Conservation (phyloP, 2,888 invertebrate genomes). For the Gibbula magus region DNA sequence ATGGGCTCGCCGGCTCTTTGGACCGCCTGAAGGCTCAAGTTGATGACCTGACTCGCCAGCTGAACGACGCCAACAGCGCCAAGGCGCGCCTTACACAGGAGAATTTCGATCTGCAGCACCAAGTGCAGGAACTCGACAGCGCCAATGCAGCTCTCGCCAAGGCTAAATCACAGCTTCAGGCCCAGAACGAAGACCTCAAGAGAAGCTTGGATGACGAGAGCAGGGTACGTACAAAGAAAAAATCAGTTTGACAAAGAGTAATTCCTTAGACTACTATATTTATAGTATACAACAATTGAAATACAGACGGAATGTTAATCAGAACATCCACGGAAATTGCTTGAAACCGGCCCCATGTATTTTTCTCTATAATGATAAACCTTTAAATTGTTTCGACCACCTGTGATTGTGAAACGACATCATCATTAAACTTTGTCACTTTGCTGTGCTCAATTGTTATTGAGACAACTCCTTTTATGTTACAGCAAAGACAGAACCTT, state of each 20-base stretch:
- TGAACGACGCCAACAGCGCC: constrained; percentile 72
- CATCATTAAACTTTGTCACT: no score
- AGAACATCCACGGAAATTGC: no score
- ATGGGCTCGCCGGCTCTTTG: constrained; percentile 85
- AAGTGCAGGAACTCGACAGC: constrained; percentile 92
- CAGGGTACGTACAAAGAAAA: constrained; percentile 66
- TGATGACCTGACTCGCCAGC: constrained; percentile 95
- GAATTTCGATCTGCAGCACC: constrained; percentile 79
- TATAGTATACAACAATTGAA: no score
- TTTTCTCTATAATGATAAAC: no score
- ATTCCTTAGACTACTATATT: no score
- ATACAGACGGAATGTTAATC: no score
- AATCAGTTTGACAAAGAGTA: no score
- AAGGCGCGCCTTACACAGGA: constrained; percentile 94
- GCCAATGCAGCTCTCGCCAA: constrained; percentile 98
- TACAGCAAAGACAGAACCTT: constrained; percentile 72
- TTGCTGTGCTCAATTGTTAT: no score
- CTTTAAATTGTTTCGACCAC: no score
- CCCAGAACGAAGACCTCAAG: constrained; percentile 71
- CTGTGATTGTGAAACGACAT: no score
- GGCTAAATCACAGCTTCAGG: constrained; percentile 79
- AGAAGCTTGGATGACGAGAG: constrained; percentile 72
- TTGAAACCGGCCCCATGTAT: no score
- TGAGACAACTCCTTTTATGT: constrained; percentile 10
- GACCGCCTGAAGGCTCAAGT: constrained; percentile 76